Evolutionary conservation across 2,888 invertebrate species (phyloP), one percentile per base, ranked within the genome.

Genomic region (Drepanosiphum platanoidis): DNA sequence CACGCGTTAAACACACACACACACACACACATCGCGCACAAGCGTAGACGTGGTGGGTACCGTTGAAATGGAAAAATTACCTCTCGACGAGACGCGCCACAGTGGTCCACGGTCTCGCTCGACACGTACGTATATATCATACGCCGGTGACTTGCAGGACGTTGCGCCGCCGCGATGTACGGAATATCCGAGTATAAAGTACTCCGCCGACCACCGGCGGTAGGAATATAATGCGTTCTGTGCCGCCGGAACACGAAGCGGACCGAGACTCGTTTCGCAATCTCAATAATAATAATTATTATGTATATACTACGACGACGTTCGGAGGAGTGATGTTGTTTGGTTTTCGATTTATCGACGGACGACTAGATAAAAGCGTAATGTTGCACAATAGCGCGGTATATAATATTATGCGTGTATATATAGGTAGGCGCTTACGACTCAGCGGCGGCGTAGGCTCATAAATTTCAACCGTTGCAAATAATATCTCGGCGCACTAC

Each of bases 311-410:
- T n/a, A n/a, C n/a, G n/a, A n/a, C n/a, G n/a, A n/a, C 66, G 32
- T 66, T 66, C 66, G 11, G 66, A 30, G 52, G 52, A 52, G 18
- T 52, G 22, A 61, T n/a, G n/a, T 32, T 66, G 8, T 66, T 66
- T 30, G 30, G 32, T 66, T 61, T 66, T 32, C 30, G 15, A 66
- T 66, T 66, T 15, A 32, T 66, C 32, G 64, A 11, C 66, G 32
- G n/a, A n/a, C n/a, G n/a, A n/a, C n/a, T n/a, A n/a, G n/a, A 66
- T 66, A 66, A 66, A 66, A 66, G 3, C 66, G 66, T 61, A 15
- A 30, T n/a, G 30, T 32, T 66, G 15, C 66, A 32, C 66, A 30
- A 32, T 27, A 8, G 11, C 66, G 66, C 27, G 61, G 27, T 52
- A 61, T 61, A n/a, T 27, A n/a, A 27, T 61, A 61, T n/a, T 61